phyloP scores from a whole-genome alignment of 2,888 invertebrate genomes.

The Agriopis leucophaearia region DNA sequence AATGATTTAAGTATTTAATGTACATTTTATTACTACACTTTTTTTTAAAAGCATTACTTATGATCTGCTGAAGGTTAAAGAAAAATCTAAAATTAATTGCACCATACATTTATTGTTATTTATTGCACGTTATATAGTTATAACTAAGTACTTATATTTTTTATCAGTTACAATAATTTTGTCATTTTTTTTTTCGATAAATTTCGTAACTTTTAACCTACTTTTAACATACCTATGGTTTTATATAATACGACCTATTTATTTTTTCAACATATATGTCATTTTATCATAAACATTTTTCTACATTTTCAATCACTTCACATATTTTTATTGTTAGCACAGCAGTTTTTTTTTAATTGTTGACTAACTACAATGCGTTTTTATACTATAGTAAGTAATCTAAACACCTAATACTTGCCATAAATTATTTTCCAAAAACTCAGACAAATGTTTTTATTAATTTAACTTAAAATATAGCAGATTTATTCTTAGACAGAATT shows the following conservation, averaged over 20 bases:
- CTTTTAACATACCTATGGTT: not conserved
- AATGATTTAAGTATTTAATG: conserved; percentile 58
- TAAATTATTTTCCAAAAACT: not conserved
- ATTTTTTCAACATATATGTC: not conserved
- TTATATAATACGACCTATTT: not conserved
- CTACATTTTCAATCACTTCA: conserved; percentile 2
- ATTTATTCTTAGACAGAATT: too few species aligned
- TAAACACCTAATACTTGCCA: not conserved
- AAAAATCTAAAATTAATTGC: conserved; percentile 8
- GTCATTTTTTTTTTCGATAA: conserved; percentile 6
- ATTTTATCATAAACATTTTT: not conserved
- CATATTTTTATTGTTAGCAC: conserved; percentile 74
- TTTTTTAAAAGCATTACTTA: not conserved
- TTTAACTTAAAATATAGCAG: not conserved
- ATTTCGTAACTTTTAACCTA: not conserved
- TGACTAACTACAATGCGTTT: conserved; percentile 3
- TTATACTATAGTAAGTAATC: not conserved
- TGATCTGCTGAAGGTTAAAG: not conserved
- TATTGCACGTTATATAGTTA: conserved; percentile 37
- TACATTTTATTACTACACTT: conserved; percentile 37
- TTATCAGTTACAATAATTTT: not conserved
- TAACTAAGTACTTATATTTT: too few species aligned
- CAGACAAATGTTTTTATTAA: not conserved
- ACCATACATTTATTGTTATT: conserved; percentile 47
- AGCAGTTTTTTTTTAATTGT: conserved; percentile 63